Conservation (phyloP, 2,888 invertebrate genomes). For the Rapana venosa region DNA sequence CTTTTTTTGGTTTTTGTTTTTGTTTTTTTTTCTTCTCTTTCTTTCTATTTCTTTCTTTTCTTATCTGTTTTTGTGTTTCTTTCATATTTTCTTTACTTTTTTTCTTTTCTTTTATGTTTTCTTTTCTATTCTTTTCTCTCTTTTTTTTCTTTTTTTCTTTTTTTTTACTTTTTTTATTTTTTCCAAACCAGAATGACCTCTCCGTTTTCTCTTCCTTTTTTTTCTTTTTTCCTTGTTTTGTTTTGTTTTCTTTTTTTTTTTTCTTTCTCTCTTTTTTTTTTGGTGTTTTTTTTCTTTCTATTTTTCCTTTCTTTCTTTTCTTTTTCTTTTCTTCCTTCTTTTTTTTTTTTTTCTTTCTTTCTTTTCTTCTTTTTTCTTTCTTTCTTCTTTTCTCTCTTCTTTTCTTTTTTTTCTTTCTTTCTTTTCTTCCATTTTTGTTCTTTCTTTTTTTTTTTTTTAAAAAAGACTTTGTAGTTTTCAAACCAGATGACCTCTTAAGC, state of each 20-base stretch:
- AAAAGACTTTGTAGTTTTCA: too few species aligned
- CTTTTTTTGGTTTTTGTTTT: background rate
- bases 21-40: background rate
- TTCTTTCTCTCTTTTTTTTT: background rate
- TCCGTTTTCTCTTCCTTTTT: background rate
- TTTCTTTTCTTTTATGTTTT: background rate
- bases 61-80: background rate
- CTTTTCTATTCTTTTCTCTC: background rate
- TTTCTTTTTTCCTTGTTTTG: background rate
- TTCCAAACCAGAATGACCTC: background rate
- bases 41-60: background rate
- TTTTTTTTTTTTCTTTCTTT: background rate
- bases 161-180: background rate
- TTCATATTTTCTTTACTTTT: background rate
- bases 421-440: background rate
- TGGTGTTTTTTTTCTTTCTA: background rate
- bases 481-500: too few species aligned
- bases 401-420: background rate
- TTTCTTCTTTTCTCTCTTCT: background rate
- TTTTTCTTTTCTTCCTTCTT: background rate
- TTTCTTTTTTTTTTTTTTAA: too few species aligned
- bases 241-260: background rate
- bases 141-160: background rate
- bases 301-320: background rate
- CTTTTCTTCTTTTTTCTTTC: background rate